Evolutionary conservation across 2,888 invertebrate genomes (phyloP), one percentile per base, ranked within the genome.

Genomic region (Nymphalis polychloros): DNA sequence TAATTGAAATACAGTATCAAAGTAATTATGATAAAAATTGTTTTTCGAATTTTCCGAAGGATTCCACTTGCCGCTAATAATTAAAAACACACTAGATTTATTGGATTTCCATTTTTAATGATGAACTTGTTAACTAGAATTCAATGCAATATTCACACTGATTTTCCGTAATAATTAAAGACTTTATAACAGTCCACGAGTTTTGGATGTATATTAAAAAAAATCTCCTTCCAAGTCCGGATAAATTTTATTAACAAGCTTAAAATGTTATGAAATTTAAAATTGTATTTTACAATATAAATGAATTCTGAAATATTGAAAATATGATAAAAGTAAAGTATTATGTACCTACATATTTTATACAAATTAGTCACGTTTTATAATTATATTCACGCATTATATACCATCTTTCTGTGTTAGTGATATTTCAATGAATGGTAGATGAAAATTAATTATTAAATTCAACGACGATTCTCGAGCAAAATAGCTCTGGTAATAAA

Each of bases 1-100:
- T 52, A 52, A 52, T 52, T 20, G 23, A 52, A 52, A 52, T 52
- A 52, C 50, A 8, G 50, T 52, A 52, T 19, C 13, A 10, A 52
- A 52, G 20, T 52, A 23, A 52, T 52, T 27, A 52, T 13, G 23
- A 23, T 1, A 23, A 52, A 52, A 52, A 52, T 52, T 52, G 52
- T 23, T 52, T 52, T 16, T 6, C 23, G 23, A 27, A 52, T 16
- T 52, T 52, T 23, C 7, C 52, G 23, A 16, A 27, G 20, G 23
- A 23, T 52, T 52, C 41, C 41, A 41, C 41, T 41, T 52, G 13
- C 10, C 16, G 5, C 13, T 52, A 23, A 23, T 13, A 52, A 13
- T 20, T 16, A 20, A 52, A 52, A 52, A 5, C 16, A 52, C 13
- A 27, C 27, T 52, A 16, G 23, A 23, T 52, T 52, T 13, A 52